Percentiles rank a stretch among this genome's conserved stretches.
These are phyloP conservation scores for Oryzias celebensis DNA, from an alignment of 2,113 vertebrate species.

Conservation along the genomic window DNA sequence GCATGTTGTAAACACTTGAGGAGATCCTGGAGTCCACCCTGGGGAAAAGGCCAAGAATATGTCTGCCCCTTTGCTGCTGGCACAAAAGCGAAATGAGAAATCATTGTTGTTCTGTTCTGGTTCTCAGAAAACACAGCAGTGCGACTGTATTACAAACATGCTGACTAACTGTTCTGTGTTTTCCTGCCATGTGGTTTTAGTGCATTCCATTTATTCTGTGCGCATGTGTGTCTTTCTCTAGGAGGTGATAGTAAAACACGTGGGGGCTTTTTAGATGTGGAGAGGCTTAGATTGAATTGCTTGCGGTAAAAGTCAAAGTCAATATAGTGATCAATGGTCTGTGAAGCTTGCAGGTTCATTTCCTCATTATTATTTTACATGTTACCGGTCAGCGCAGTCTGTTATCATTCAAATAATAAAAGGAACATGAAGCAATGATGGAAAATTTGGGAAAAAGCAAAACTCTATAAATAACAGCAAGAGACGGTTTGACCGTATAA, in stretches of 20 bases:
- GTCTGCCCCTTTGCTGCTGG: conserved; percentile 12
- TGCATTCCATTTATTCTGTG: conserved; percentile 10
- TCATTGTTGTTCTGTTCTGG: conserved; percentile 1
- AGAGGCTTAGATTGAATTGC: conserved; percentile 78
- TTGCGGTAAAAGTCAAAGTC: conserved; percentile 79
- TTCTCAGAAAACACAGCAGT: conserved; percentile 20
- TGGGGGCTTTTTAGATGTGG: conserved; percentile 56
- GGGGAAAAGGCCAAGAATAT: conserved; percentile 14
- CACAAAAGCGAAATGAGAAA: background rate
- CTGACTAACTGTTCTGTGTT: conserved; percentile 50
- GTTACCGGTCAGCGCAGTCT: conserved; percentile 69
- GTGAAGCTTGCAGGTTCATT: conserved; percentile 76
- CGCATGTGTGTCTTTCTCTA: conserved; percentile 10
- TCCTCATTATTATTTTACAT: conserved; percentile 80
- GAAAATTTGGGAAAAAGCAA: conserved; percentile 55
- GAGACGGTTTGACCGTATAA: conserved; percentile 13
- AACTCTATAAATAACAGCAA: conserved; percentile 31
- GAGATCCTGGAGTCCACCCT: conserved; percentile 22
- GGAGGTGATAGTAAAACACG: conserved; percentile 34
- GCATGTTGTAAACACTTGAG: conserved; percentile 43
- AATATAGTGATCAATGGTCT: conserved; percentile 80
- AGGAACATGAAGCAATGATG: conserved; percentile 39
- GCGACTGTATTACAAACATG: conserved; percentile 25
- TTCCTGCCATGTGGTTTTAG: conserved; percentile 48
- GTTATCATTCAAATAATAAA: conserved; percentile 78